Evolutionary conservation across 23 tunicate species (phyloP), one percentile per base, ranked within the genome.

Genomic region (Diplosoma virens): DNA sequence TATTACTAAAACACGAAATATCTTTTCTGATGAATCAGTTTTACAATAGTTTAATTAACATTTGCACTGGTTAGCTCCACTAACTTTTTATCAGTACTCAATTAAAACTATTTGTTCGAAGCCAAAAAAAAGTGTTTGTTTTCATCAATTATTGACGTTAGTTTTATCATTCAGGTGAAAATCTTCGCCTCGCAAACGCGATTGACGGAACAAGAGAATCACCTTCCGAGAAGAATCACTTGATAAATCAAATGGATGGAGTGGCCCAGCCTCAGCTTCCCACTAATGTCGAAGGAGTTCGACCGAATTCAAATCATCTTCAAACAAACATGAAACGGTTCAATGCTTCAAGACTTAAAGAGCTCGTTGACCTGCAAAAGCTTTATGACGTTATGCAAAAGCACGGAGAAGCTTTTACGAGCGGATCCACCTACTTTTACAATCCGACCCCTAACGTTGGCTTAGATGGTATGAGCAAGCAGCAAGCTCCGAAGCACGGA

Each of bases 361-460:
- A 89, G 34, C 53, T 89, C 26, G 75, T 82, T 1, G 96, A 89
- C 77, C 50, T 89, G 67, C 87, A 89, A 32, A 66, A 82, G 11
- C 35, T 89, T 37, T 89, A 89, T 37, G 58, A 83, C 9, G 88
- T 81, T 21, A 82, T 89, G 96, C 60, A 78, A 47, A 77, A 76
- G 66, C 93, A 86, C 1, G 81, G 84, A 30, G 87, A 82, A 20
- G 87, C 87, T 0, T 82, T 74, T 59, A 74, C 87, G 18, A 82
- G 74, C 55, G 59, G 59, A 1, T 70, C 80, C 6, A 54, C 87
- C 3, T 71, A 71, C 0, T 76, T 67, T 21, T 67, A 34, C 69
- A 70, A 82, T 33, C 69, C 71, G 33, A 67, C 80, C 0, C 87
- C 96, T 25, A 70, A 31, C 58, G 45, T 55, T 7, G 52, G 75